Evolutionary conservation across 2,888 invertebrate species (phyloP), one percentile per base, ranked within the genome.

Genomic region (Argyresthia goedartella): DNA sequence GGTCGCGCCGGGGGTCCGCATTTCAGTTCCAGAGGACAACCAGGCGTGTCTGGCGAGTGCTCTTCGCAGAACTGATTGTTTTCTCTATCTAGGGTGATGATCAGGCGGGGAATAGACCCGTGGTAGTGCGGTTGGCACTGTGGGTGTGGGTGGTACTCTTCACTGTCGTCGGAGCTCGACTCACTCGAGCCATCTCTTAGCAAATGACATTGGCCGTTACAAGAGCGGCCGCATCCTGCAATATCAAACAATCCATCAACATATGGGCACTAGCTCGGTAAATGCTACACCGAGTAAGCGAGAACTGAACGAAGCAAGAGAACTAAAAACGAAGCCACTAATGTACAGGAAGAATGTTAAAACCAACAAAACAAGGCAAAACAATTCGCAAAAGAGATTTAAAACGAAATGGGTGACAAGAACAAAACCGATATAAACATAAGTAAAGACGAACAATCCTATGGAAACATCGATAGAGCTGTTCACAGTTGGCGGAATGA

Each of bases 81-180:
- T 57, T 84, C 85, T 42, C 68, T 66, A 59, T 84, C 85, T 51
- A 81, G 64, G 9, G 84, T 86, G 53, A 85, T 73, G 55, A 85
- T 78, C 47, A 86, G 70, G 47, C 80, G 69, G 48, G 86, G 86
- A 42, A 85, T 85, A 33, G 81, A 85, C 41, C 81, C 80, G 60
- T 73, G 77, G 60, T 79, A 81, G 55, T 74, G 73, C 34, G 72
- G 71, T n/a, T 65, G 69, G 55, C 67, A 71, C 16, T 8, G 33
- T n/a, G 42, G 41, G 4, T 8, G 8, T 6, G 71, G 71, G 11
- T 65, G 68, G 55, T 67, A 72, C 13, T 75, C 76, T 51, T 78
- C 77, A 60, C 82, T 84, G 43, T 81, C 80, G 13, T 81, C 81
- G 3, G 82, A 73, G 58, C 84, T 85, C 52, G 86, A 86, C 56